Conservation (phyloP, 2,113 vertebrate genomes). For the Tragulus kanchil region DNA sequence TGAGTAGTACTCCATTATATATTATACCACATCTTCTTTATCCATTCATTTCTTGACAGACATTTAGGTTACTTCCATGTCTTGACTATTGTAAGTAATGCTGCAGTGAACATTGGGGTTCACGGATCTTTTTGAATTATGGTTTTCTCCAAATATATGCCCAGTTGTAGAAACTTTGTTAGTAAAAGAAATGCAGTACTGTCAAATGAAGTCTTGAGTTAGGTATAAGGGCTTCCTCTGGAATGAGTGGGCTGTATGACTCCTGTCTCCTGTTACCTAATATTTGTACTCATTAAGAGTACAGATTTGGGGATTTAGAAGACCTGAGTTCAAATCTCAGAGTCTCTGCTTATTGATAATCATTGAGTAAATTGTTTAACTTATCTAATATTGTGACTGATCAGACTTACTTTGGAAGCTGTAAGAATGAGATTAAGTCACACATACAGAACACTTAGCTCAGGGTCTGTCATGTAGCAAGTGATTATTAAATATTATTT, state of each 20-base stretch:
- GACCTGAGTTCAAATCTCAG: not conserved
- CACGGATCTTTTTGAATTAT: not conserved
- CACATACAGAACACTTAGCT: not conserved
- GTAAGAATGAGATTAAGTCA: not conserved
- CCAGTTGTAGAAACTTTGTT: not conserved
- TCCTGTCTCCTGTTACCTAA: not conserved
- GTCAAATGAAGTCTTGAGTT: not conserved
- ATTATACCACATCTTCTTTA: not conserved
- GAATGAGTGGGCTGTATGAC: not conserved
- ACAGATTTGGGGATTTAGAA: not conserved
- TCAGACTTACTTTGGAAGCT: not conserved
- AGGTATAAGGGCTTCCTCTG: not conserved
- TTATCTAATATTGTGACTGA: conserved; percentile 19
- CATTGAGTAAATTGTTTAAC: not conserved
- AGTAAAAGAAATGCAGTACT: not conserved
- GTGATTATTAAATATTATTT: not conserved
- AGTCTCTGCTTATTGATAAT: not conserved
- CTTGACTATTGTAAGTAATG: not conserved
- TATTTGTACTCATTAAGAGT: not conserved
- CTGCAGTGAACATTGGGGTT: not conserved
- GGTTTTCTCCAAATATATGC: not conserved
- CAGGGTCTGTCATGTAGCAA: not conserved
- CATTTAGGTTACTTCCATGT: not conserved
- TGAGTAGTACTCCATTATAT: not conserved
- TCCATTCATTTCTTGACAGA: not conserved